A percentile compares a stretch with the other conserved stretches of the same genome.
phyloP scores from a whole-genome alignment of 2,113 vertebrate genomes.

The Neodon shergylaensis region DNA sequence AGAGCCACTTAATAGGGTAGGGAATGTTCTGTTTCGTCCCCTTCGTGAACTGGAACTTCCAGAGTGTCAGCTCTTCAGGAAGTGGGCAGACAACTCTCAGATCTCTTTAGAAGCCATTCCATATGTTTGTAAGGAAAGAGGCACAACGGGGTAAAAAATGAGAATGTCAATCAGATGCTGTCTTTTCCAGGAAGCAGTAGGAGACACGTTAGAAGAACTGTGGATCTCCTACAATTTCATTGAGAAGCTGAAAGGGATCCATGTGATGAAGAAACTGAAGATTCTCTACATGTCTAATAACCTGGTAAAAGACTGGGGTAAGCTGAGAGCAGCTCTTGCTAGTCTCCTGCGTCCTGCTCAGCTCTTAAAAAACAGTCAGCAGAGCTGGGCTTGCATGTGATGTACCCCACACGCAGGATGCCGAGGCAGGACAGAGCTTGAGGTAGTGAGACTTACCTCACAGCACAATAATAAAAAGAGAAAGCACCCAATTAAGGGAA shows the following conservation, averaged over 20 bases:
- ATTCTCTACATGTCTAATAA: slow-evolving; percentile 99
- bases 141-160: background rate
- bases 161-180: slow-evolving; percentile 57
- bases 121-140: slow-evolving; percentile 34
- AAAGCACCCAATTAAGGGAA: background rate
- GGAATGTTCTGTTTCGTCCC: slow-evolving; percentile 24
- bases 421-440: background rate
- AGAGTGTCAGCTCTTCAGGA: background rate
- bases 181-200: slow-evolving; percentile 92
- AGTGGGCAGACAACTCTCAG: background rate
- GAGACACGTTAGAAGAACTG: slow-evolving; percentile 94
- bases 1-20: slow-evolving; percentile 20
- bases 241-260: slow-evolving; percentile 96
- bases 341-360: background rate
- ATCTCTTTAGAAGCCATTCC: slow-evolving; percentile 37
- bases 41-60: background rate
- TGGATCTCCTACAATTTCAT: slow-evolving; percentile 99
- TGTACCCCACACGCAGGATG: background rate
- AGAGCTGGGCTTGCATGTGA: background rate
- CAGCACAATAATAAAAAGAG: background rate
- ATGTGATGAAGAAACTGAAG: slow-evolving; percentile 94
- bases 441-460: background rate
- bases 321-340: slow-evolving; percentile 66
- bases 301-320: slow-evolving; percentile 98
- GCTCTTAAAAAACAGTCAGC: background rate